Base-by-base conservation (phyloP, 2,888 invertebrate species). In the Creontiades dilutus region DNA sequence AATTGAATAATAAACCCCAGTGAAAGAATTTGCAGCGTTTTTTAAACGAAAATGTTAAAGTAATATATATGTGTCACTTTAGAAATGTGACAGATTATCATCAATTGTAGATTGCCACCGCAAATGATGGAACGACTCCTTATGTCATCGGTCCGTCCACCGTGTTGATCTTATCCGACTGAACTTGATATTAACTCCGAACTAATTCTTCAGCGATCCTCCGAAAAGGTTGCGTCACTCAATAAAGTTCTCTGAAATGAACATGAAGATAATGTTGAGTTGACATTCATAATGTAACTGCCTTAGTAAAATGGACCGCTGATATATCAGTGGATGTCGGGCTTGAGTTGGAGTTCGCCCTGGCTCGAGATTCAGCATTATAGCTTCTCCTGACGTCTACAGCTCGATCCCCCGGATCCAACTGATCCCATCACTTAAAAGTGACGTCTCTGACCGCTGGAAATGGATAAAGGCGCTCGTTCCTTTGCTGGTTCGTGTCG, bases 371-470 rank as follows among this genome's bases (percentile, higher is more conserved):
- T 52, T 16, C 16, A 16, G 16, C 52, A 13, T 13, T 13, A 52
- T 13, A 52, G 52, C 52, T 5, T 52, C 37, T 52, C 52, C 52
- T 52, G 52, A 16, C 52, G 52, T 16, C 16, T 16, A 5, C 5
- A 52, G 52, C 52, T 13, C 5, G 16, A 52, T 52, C 52, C 16
- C 52, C 11, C 52, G 52, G 16, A 52, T 52, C 52, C 61, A 4
- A n/a, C n/a, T 61, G 61, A 61, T 61, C 61, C 61, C 61, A 61
- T 61, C 61, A 19, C 61, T 61, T 61, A 61, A 61, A 61, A 16
- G 7, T 61, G 61, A 61, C 61, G n/a, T 19, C 61, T 19, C 61
- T 61, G 61, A 61, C 61, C 61, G 61, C 16, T 19, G 19, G 19
- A 19, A 61, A 19, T 61, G 61, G 19, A 19, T 61, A 19, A 61